Evolutionary conservation across 2,113 vertebrate species (phyloP).

Genomic region (Channa maculata): DNA sequence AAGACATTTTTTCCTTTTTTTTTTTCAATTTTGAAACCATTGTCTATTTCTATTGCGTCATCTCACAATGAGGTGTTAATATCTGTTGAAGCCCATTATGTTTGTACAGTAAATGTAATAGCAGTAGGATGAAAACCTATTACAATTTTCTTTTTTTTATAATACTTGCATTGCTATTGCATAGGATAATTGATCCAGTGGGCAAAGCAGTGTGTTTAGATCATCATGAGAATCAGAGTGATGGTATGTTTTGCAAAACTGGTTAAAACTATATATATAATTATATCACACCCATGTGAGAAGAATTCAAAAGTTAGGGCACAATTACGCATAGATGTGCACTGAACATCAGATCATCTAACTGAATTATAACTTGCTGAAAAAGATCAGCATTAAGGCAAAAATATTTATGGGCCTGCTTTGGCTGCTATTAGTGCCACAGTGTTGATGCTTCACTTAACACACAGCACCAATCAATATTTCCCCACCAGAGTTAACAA

Average conservation of each 20-base stretch:
- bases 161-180: too few species aligned
- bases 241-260: too few species aligned
- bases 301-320: too few species aligned
- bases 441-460: slow-evolving; percentile 56
- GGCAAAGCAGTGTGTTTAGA: background rate
- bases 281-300: too few species aligned
- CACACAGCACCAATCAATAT: slow-evolving; percentile 49
- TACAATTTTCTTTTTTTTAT: background rate
- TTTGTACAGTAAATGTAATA: slow-evolving; percentile 21
- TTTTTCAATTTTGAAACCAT: background rate
- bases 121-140: background rate
- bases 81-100: slow-evolving; percentile 3
- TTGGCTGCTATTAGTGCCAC: slow-evolving; percentile 40
- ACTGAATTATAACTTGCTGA: slow-evolving; percentile 7
- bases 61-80: slow-evolving; percentile 15
- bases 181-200: too few species aligned
- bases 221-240: background rate
- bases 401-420: slow-evolving; percentile 29
- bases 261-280: too few species aligned
- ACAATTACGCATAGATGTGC: background rate
- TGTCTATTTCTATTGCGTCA: slow-evolving; percentile 62
- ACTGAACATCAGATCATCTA: background rate
- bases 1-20: slow-evolving; percentile 18
- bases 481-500: slow-evolving; percentile 50
- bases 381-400: slow-evolving; percentile 12